Evolutionary conservation across 2,113 vertebrate species (phyloP), one percentile per base, ranked within the genome.

Genomic region (Salvator merianae): DNA sequence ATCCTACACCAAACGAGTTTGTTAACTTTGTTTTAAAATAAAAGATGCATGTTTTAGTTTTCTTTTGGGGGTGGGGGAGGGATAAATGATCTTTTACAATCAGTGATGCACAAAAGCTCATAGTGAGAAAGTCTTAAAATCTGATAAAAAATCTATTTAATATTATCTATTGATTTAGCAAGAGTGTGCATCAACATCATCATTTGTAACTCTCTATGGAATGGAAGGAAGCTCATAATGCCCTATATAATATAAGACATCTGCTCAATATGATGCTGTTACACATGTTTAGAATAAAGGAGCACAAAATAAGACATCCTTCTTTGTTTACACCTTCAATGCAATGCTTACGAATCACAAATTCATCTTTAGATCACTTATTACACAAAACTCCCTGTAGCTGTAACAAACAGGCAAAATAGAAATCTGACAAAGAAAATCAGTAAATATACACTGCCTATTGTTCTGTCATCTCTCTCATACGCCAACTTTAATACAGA

Each of bases 1-100:
- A 86, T 83, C 82, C 84, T 89, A 91, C 55, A 63, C 68, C 77
- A 89, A 59, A 83, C 62, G 73, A 83, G 69, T 84, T 86, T 88
- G 71, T 82, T 93, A 83, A 91, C 59, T 59, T 81, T 63, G 40
- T 50, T 81, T 40, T 63, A 28, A 32, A 63, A 63, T 63, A 55
- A 63, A 78, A 78, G 34, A 84, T 22, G 66, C n/a, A n/a, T 7
- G 24, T 71, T 63, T 84, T 63, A 73, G 59, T 63, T n/a, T n/a
- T 79, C 59, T 65, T 7, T 62, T 85, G 59, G 55, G 6, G 55
- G 55, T 16, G 14, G 16, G 55, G 20, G 34, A 73, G n/a, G n/a
- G 65, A 79, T 65, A 43, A 79, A 63, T 12, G 38, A 7, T 79
- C 65, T 14, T 43, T 30, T 71, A 12, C 24, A 79, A 34, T 63